Conservation (phyloP, 1,140 invertebrate species). For the Drosophila saltans region DNA sequence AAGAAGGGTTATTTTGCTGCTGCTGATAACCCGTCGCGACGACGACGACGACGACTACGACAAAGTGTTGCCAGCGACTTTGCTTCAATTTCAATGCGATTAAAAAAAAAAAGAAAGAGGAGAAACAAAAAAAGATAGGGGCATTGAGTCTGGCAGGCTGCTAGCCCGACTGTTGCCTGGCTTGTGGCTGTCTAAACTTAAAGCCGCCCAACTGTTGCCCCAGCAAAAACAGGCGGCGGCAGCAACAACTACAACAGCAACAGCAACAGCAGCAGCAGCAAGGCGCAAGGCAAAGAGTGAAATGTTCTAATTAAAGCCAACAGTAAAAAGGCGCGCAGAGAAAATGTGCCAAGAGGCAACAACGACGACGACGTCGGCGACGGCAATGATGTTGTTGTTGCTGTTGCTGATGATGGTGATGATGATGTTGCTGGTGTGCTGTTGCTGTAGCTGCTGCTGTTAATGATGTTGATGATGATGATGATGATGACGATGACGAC, state of each 20-base stretch:
- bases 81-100: constrained; percentile 53
- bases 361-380: constrained; percentile 9
- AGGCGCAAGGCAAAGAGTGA: constrained; percentile 54
- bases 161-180: constrained; percentile 8
- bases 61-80: constrained; percentile 44
- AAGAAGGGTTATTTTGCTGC: constrained; percentile 37
- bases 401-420: constrained; percentile 28
- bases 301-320: constrained; percentile 80
- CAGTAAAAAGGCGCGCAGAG: constrained; percentile 67
- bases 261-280: constrained; percentile 25
- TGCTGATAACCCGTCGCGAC: constrained; percentile 21
- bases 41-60: constrained; percentile 16
- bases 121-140: neutral
- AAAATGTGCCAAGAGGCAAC: constrained; percentile 77
- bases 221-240: constrained; percentile 15
- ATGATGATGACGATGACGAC: constrained; percentile 35
- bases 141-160: constrained; percentile 14
- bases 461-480: constrained; percentile 11
- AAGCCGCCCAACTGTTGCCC: constrained; percentile 76
- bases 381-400: constrained; percentile 7
- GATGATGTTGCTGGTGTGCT: constrained; percentile 26
- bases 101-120: constrained; percentile 9
- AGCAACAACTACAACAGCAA: neutral
- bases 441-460: constrained; percentile 15
- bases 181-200: constrained; percentile 48